Percentiles rank a stretch among this genome's conserved stretches.
Evolutionary conservation across 92 coral and sea anemone species (phyloP).

Genomic region (Porites lobata): DNA sequence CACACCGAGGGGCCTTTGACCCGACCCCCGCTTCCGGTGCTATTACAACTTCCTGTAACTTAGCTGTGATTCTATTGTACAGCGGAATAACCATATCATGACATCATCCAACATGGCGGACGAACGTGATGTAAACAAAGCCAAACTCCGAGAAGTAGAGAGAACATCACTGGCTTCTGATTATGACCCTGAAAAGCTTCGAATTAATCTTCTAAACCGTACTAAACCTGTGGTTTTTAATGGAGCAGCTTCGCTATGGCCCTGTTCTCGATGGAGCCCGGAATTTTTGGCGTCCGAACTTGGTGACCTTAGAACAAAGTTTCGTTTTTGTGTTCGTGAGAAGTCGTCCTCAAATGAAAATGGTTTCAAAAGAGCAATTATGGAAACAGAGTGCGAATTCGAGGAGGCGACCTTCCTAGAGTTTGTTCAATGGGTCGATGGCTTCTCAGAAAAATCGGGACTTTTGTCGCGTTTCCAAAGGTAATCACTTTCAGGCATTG

Average conservation of each 20-base stretch:
- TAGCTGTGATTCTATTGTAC: conserved; percentile 36
- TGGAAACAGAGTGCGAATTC: conserved; percentile 93
- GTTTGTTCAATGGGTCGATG: conserved; percentile 85
- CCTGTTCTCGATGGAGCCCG: conserved; percentile 86
- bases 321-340: conserved; percentile 79
- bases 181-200: conserved; percentile 31
- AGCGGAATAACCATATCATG: conserved; percentile 52
- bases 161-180: conserved; percentile 18
- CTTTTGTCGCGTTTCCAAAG: conserved; percentile 79
- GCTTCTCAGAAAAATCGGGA: conserved; percentile 62
- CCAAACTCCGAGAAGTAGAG: conserved; percentile 10
- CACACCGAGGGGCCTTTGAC: background rate
- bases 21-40: conserved; percentile 11
- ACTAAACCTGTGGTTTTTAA: conserved; percentile 76
- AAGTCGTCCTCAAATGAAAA: conserved; percentile 46
- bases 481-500: conserved; percentile 31
- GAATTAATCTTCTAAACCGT: conserved; percentile 43
- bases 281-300: conserved; percentile 78
- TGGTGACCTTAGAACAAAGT: conserved; percentile 75
- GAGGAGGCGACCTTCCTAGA: conserved; percentile 81
- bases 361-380: conserved; percentile 58
- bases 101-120: conserved; percentile 53
- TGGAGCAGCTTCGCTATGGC: conserved; percentile 77
- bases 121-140: conserved; percentile 28
- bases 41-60: conserved; percentile 41